A percentile compares a stretch with the other conserved stretches of the same genome.
Evolutionary conservation across 2,113 vertebrate species (phyloP).

Genomic region (Cyphomyrus plagiostoma): DNA sequence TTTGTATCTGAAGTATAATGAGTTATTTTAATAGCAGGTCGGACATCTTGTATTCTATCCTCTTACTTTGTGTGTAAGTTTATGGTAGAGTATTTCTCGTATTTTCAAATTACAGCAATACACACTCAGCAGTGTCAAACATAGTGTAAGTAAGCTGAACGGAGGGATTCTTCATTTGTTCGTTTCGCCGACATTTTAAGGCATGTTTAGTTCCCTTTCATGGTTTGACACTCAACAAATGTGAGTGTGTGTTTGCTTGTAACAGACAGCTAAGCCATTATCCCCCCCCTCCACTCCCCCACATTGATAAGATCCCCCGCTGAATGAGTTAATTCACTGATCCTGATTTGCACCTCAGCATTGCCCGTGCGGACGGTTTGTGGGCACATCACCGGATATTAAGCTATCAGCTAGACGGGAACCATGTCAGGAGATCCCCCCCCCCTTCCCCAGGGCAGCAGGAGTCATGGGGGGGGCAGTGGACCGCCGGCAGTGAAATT

Average conservation of each 20-base stretch:
- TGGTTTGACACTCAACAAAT: background rate
- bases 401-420: background rate
- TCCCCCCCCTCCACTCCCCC: background rate
- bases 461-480: background rate
- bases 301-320: background rate
- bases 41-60: background rate
- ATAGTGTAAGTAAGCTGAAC: background rate
- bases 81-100: background rate
- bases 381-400: background rate
- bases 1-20: background rate
- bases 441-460: background rate
- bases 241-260: background rate
- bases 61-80: background rate
- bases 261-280: background rate
- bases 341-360: background rate
- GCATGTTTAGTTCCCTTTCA: background rate
- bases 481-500: background rate
- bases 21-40: background rate
- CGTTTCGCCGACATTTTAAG: background rate
- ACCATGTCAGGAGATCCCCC: background rate
- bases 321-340: background rate
- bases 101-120: background rate
- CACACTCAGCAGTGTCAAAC: background rate
- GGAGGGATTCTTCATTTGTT: background rate
- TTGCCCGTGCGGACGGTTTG: background rate